Conservation (phyloP, 1,140 invertebrate species). For the Macrotrachela quadricornifera region DNA sequence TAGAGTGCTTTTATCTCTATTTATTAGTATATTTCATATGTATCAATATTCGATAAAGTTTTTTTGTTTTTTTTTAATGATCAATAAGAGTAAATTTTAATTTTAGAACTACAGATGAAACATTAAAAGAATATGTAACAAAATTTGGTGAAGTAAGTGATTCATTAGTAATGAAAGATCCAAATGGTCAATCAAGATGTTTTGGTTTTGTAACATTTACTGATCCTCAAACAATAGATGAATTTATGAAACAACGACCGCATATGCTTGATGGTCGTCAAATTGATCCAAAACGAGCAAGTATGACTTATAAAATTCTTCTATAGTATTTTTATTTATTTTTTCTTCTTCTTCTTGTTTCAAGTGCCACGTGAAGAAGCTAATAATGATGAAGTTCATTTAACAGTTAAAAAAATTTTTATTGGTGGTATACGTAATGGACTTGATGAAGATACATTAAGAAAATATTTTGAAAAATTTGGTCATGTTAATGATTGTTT, state of each 20-base stretch:
- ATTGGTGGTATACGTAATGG: constrained; percentile 43
- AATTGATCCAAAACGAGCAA: constrained; percentile 84
- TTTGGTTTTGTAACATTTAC: constrained; percentile 20
- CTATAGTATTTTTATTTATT: too few species aligned
- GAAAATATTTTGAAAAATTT: constrained; percentile 13
- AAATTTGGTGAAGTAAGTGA: constrained; percentile 1
- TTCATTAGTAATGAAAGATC: constrained; percentile 17
- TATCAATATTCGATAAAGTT: too few species aligned
- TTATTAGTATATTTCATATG: too few species aligned
- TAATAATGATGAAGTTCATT: constrained; percentile 62
- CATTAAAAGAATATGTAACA: constrained; percentile 1
- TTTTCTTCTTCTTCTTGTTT: too few species aligned
- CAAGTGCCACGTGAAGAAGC: constrained; percentile 43
- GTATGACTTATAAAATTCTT: constrained; percentile 34
- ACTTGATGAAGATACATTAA: constrained; percentile 10
- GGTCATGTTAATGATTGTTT: constrained; percentile 14
- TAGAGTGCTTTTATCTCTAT: too few species aligned
- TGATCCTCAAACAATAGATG: constrained; percentile 20
- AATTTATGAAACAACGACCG: constrained; percentile 51
- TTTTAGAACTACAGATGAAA: constrained; percentile 2
- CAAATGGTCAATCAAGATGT: constrained; percentile 15
- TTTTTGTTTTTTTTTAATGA: too few species aligned
- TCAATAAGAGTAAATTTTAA: not conserved
- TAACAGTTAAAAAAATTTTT: constrained; percentile 80
- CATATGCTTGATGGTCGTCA: constrained; percentile 57